Evolutionary conservation across 2,888 invertebrate species (phyloP), one percentile per base, ranked within the genome.

Genomic region (Norana najaformis): DNA sequence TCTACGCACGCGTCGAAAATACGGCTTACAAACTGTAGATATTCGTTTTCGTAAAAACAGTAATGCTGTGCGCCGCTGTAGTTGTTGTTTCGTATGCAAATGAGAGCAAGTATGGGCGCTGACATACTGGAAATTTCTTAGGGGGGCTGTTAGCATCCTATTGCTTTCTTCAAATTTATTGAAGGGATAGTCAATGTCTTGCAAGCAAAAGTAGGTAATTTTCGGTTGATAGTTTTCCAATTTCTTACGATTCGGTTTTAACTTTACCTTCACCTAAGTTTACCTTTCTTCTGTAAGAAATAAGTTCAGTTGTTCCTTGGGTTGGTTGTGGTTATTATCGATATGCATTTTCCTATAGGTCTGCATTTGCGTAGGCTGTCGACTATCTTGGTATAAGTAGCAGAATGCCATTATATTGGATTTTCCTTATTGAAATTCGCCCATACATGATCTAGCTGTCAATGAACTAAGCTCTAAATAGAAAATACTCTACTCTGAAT

Each of bases 21-120:
- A 69, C 69, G 69, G 69, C 69, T 69, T 69, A 69, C 69, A 69
- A 69, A 69, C 69, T 69, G 69, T 69, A 69, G 69, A 69, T 69
- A 30, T 69, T 69, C 30, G n/a, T 69, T 69, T 69, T 69, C 23
- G 69, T 69, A 6, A n/a, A n/a, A n/a, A 69, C 69, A 69, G n/a
- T 69, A 69, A 69, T 69, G 69, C 69, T 69, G 69, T n/a, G 69
- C 69, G 30, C 69, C 69, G n/a, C 30, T 69, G 69, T 69, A 69
- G 69, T 69, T n/a, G n/a, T n/a, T 69, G 47, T 23, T 47, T 47
- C 23, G 69, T 69, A 69, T 69, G 69, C 69, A 69, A 69, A 69
- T n/a, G 30, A 69, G n/a, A 53, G 69, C n/a, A 69, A 69, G 69
- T 69, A 69, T 69, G 69, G 69, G 69, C 69, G 69, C 69, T n/a